Conservation (phyloP, 2,797 vertebrate species). For the Molossus molossus region DNA sequence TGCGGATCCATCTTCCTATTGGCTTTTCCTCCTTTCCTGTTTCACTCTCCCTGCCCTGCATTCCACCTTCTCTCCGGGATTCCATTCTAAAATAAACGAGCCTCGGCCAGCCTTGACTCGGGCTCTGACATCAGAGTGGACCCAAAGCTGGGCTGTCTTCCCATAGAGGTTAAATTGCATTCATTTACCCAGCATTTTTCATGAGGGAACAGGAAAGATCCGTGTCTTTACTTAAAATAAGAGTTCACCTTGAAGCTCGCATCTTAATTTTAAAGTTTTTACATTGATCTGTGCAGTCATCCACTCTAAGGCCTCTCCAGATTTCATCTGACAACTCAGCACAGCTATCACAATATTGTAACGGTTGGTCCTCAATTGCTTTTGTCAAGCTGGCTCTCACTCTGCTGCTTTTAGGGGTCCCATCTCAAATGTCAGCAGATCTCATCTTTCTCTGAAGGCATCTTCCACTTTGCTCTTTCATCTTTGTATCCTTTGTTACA, state of each 20-base stretch:
- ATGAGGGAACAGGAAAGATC: neutral
- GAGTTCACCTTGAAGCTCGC: neutral
- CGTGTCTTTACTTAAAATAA: neutral
- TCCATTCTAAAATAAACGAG: neutral
- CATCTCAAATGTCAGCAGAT: neutral
- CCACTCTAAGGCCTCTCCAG: neutral
- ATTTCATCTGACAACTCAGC: neutral
- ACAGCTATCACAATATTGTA: neutral
- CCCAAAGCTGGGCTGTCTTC: neutral
- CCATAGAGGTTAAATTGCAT: neutral
- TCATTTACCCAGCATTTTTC: neutral
- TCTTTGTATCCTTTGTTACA: neutral
- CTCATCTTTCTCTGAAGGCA: neutral
- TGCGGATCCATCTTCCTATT: neutral
- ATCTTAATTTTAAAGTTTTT: slow-evolving; percentile 6
- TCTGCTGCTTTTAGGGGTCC: neutral
- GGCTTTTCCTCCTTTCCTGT: neutral
- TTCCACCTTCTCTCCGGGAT: neutral
- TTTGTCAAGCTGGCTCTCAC: neutral
- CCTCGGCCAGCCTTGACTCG: neutral
- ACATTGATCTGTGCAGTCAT: neutral
- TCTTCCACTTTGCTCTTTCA: neutral
- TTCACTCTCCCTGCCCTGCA: neutral
- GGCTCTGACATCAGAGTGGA: neutral
- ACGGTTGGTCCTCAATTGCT: neutral